These are phyloP conservation scores for Hypomesus transpacificus DNA, from an alignment of 2,113 vertebrate genomes.

Conservation along the genomic window DNA sequence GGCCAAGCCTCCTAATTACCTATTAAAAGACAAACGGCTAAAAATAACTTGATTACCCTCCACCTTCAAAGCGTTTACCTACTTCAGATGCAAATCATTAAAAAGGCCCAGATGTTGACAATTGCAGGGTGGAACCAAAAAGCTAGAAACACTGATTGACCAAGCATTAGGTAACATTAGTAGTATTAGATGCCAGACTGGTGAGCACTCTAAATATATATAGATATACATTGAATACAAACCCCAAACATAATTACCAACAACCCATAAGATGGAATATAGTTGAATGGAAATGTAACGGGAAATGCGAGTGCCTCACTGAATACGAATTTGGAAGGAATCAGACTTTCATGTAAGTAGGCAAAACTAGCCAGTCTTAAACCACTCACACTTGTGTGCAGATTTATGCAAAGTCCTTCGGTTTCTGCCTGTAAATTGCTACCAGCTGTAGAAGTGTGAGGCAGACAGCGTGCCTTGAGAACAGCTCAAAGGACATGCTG, in stretches of 20 bases:
- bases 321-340: too few species aligned
- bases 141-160: neutral
- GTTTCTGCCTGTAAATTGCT: neutral
- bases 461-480: neutral
- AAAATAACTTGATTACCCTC: slow-evolving; percentile 47
- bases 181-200: neutral
- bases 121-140: neutral
- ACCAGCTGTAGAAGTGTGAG: neutral
- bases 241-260: too few species aligned
- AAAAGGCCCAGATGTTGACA: slow-evolving; percentile 4
- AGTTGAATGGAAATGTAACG: too few species aligned
- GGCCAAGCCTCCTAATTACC: slow-evolving; percentile 57
- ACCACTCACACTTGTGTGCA: neutral
- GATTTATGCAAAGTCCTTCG: neutral
- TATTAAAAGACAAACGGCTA: slow-evolving; percentile 45
- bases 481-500: slow-evolving; percentile 12
- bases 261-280: too few species aligned
- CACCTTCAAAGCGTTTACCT: slow-evolving; percentile 40
- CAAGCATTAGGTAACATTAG: neutral
- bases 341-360: too few species aligned
- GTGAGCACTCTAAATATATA: neutral
- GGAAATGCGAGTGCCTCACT: too few species aligned
- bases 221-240: too few species aligned
- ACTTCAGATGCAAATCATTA: slow-evolving; percentile 53
- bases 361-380: neutral